These are phyloP conservation scores for Pentalonia nigronervosa DNA, from an alignment of 1,140 invertebrate species.

Conservation along the genomic window DNA sequence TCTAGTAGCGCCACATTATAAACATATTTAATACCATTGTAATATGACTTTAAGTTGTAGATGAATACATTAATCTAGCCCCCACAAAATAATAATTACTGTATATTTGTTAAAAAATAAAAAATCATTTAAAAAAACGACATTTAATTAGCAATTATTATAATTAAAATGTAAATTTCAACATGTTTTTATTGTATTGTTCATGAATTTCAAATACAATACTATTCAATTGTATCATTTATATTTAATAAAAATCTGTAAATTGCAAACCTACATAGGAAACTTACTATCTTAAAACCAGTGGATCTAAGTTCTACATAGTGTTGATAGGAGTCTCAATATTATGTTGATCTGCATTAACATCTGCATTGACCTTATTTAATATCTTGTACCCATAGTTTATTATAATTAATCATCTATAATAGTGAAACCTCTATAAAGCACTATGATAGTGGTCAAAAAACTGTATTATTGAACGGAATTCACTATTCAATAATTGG, in stretches of 20 bases:
- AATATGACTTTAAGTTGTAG: not conserved
- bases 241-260: constrained; percentile 8
- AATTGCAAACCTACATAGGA: constrained; percentile 32
- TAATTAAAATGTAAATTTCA: not conserved
- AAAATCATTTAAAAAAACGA: no score
- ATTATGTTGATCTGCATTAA: constrained; percentile 43
- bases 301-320: constrained; percentile 31
- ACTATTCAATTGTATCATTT: not conserved
- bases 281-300: constrained; percentile 52
- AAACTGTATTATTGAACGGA: not conserved
- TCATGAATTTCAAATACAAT: not conserved
- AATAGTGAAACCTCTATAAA: constrained; percentile 32
- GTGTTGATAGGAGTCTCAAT: constrained; percentile 47
- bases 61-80: not conserved
- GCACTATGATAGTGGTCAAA: not conserved
- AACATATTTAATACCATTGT: not conserved
- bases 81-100: not conserved
- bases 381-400: constrained; percentile 35
- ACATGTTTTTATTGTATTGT: not conserved
- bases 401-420: constrained; percentile 34
- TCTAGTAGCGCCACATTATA: no score
- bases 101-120: no score
- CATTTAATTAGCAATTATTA: no score
- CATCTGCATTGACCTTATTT: constrained; percentile 42
- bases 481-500: not conserved